Base-by-base conservation (phyloP, 2,888 invertebrate species). In the Philereme transversata region DNA sequence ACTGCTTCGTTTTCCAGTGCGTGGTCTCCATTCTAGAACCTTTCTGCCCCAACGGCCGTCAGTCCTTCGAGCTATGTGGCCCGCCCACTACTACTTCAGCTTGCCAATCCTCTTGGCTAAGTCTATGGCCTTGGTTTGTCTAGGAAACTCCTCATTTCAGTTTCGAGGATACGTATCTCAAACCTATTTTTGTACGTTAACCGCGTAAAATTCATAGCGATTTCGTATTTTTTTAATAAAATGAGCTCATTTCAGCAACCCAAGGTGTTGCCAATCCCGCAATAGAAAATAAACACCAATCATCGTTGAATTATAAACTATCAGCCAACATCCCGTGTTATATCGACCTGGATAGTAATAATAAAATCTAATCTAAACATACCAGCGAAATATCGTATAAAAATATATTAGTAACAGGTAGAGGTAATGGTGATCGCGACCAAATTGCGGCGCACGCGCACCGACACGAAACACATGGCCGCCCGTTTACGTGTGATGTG, bases 391-490 rank as follows among this genome's bases (percentile, higher is more conserved):
- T 83, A 79, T 82, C 75, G 75, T 71, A 79, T 78, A 82, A 86
- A 88, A 87, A 88, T 86, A 88, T 84, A 88, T 82, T 79, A 73
- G 73, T 63, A 72, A 82, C 85, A 87, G 83, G 83, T 82, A 82
- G 79, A 84, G 86, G 69, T 65, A 65, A 65, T 85, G 86, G 82
- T 82, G 87, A 86, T 85, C 79, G 86, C 81, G 81, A 75, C 77
- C 78, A 82, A 78, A 85, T 85, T 82, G 87, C 81, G 83, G 84
- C 84, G 85, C 79, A 73, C 80, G 84, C 83, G 81, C 82, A 79
- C 70, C 78, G 82, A 86, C 81, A 74, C 70, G 79, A 81, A 87
- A 86, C 90, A 90, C 87, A 88, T 89, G 89, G 89, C 86, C 66
- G 63, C 60, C 57, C 75, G 78, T 75, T 82, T 79, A 83, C 77